Percentiles rank a stretch among this genome's conserved stretches.
These are phyloP conservation scores for Pristis pectinata DNA, from an alignment of 2,797 vertebrate species.

Conservation along the genomic window DNA sequence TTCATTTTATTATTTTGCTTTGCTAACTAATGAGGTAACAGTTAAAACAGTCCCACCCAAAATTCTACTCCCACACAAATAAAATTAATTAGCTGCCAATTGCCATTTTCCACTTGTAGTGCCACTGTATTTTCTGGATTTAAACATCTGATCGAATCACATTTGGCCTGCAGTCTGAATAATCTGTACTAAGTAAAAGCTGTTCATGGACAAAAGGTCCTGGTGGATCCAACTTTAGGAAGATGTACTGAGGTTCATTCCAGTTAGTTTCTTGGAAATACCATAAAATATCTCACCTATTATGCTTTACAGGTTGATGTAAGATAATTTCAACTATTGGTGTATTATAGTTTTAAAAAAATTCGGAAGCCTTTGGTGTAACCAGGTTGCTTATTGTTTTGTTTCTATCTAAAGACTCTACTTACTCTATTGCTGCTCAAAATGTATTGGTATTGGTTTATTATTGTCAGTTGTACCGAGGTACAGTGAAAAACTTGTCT, in stretches of 20 bases:
- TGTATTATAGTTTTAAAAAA: neutral
- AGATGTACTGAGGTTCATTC: neutral
- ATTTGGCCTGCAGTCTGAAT: neutral
- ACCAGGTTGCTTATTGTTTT: too few relatives aligned
- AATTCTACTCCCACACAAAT: neutral
- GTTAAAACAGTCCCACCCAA: neutral
- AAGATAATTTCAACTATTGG: neutral
- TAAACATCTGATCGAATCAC: neutral
- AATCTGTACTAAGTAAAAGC: neutral
- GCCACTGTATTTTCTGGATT: neutral
- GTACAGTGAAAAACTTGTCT: too few relatives aligned
- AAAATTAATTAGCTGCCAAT: neutral
- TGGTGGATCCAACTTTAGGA: neutral
- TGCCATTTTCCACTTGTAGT: neutral
- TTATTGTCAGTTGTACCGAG: too few relatives aligned
- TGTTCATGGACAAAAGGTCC: neutral
- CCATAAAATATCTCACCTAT: neutral
- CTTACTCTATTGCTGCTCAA: too few relatives aligned
- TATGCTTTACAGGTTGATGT: neutral
- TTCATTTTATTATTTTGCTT: neutral
- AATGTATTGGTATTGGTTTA: too few relatives aligned
- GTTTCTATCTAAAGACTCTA: too few relatives aligned
- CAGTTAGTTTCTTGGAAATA: neutral
- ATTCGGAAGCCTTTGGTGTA: too few relatives aligned
- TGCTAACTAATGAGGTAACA: neutral